A percentile compares a stretch with the other conserved stretches of the same genome.
Evolutionary conservation across 1,140 invertebrate genomes (phyloP).

Genomic region (Tetragonula clypearis): DNA sequence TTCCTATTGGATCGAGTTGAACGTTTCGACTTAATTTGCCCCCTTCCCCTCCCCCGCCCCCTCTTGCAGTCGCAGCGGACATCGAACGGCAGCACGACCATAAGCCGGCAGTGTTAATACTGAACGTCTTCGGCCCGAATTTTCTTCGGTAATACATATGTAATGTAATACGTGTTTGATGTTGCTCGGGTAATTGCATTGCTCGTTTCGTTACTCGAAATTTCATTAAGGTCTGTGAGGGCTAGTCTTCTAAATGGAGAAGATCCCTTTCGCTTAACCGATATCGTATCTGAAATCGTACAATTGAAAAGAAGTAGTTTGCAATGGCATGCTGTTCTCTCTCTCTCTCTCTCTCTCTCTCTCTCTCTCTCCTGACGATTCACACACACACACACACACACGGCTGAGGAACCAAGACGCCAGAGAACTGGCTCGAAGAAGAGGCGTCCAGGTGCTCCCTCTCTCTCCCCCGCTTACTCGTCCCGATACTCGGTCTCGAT

Average conservation of each 20-base stretch:
- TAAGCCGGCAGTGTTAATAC: constrained; percentile 28
- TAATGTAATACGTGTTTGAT: neutral
- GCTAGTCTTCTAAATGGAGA: no score
- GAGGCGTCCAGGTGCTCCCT: constrained; percentile 56
- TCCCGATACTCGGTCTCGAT: constrained; percentile 26
- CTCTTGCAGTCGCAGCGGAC: neutral
- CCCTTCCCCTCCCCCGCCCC: no score
- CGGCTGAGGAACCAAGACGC: constrained; percentile 42
- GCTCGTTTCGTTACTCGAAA: neutral
- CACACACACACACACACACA: no score
- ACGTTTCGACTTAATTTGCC: constrained; percentile 21
- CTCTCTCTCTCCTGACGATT: no score
- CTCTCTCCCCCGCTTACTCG: constrained; percentile 24
- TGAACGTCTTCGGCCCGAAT: constrained; percentile 10
- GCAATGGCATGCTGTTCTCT: neutral
- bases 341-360: neutral
- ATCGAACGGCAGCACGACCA: neutral
- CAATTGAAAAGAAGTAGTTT: neutral
- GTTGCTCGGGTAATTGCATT: neutral
- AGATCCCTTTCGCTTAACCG: no score
- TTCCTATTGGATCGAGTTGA: constrained; percentile 24
- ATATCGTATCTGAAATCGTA: neutral
- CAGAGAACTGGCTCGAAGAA: constrained; percentile 53
- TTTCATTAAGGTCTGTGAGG: neutral
- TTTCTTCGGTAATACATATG: neutral